phyloP scores from a whole-genome alignment of 2,888 invertebrate genomes.

The Encarsia formosa region DNA sequence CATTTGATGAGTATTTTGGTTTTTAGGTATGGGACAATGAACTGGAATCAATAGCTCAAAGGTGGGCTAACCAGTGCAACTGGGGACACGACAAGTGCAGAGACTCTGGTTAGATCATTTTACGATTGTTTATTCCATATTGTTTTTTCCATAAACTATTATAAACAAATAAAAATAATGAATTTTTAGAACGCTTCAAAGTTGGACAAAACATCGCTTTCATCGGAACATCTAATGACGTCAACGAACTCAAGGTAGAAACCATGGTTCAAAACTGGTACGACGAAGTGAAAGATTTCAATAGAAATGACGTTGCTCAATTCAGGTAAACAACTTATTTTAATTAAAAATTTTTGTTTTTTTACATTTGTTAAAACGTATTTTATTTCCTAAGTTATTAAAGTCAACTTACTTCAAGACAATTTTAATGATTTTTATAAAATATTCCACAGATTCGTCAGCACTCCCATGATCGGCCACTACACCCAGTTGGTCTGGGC shows the following conservation, averaged over 20 bases:
- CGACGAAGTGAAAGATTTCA: conserved; percentile 43
- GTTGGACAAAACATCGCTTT: conserved; percentile 50
- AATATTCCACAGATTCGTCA: too few species aligned
- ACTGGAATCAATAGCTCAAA: conserved; percentile 48
- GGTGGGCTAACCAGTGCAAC: conserved; percentile 52
- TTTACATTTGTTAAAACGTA: neutral
- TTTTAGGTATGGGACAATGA: conserved; percentile 42
- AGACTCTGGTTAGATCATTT: conserved; percentile 37
- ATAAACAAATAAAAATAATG: neutral
- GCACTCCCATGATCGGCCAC: too few species aligned
- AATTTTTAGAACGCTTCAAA: conserved; percentile 36
- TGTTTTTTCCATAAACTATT: neutral
- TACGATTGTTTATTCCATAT: neutral
- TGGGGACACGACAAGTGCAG: conserved; percentile 49
- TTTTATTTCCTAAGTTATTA: too few species aligned
- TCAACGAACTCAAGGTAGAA: neutral
- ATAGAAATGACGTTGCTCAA: conserved; percentile 21
- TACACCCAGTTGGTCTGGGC: conserved; percentile 54
- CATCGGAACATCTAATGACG: conserved; percentile 13
- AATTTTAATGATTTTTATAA: too few species aligned
- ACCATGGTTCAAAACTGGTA: conserved; percentile 45
- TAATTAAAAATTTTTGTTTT: neutral
- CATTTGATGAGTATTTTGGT: neutral
- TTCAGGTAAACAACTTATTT: conserved; percentile 15
- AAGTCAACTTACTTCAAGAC: too few species aligned